Evolutionary conservation across 2,113 vertebrate species (phyloP), one percentile per base, ranked within the genome.

Genomic region (Hystrix brachyura): DNA sequence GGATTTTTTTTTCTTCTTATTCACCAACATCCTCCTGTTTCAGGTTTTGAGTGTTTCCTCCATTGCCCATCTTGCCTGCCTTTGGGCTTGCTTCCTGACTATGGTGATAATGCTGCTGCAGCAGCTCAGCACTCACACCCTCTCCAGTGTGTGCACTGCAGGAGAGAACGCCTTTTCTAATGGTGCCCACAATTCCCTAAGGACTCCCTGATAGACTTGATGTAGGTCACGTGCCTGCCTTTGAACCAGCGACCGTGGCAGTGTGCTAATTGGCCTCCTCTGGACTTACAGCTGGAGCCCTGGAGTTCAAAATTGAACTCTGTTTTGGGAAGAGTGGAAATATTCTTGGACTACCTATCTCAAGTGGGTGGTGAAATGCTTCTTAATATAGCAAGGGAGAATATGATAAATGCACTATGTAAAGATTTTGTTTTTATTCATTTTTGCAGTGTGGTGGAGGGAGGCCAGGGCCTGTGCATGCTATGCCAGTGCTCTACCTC

Each of bases 341-440:
- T 46, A 65, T 46, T 15, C 38, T 29, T 29, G 65, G 43, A 51
- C 53, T 6, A 2, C 59, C 60, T 46, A 15, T 38, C 72, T 78
- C 32, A 53, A 27, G 25, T 59, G 48, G 53, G 34, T 5, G 69
- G 29, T 57, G 19, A 88, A 59, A 79, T 19, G 1, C 12, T 67
- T 6, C 43, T 43, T 84, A 34, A 51, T n/a, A 59, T 13, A 6
- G 46, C 34, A 53, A 29, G 29, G 69, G 34, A 84, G 74, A 69
- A 43, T 11, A 72, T 9, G 59, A 59, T 67, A 76, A 43, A 59
- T 79, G 72, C 13, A 27, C 18, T 64, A 17, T 23, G 17, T 65
- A 32, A 64, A 93, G 34, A 65, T n/a, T 91, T 86, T 81, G 27
- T 53, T 95, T 95, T 87, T n/a, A 76, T 72, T 25, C 27, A 11